Evolutionary conservation across 1,140 invertebrate genomes (phyloP).

Genomic region (Drosophila pachea): DNA sequence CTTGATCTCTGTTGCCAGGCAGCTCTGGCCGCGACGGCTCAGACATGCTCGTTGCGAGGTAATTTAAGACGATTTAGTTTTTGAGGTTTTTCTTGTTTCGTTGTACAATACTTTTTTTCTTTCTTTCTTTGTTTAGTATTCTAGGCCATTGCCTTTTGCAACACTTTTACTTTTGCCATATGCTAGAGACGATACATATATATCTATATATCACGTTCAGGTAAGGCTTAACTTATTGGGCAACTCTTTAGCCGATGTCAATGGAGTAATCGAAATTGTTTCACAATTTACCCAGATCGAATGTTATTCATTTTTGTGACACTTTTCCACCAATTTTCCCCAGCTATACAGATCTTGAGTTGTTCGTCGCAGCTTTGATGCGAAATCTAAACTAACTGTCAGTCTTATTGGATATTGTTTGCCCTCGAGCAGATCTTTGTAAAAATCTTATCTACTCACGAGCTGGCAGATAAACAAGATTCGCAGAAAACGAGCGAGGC

Average conservation of each 20-base stretch:
- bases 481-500: not conserved
- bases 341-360: not conserved
- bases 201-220: not conserved
- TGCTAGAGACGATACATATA: constrained; percentile 2
- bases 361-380: constrained; percentile 12
- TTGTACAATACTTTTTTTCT: too few relatives aligned
- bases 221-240: too few relatives aligned
- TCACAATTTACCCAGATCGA: constrained; percentile 23
- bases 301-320: constrained; percentile 5
- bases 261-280: not conserved
- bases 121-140: constrained; percentile 36
- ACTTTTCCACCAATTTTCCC: not conserved
- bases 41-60: constrained; percentile 23
- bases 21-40: not conserved
- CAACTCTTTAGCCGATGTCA: too few relatives aligned
- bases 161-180: constrained; percentile 62
- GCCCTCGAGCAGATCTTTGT: constrained; percentile 3
- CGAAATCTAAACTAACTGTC: constrained; percentile 31
- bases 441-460: constrained; percentile 35
- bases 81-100: not conserved
- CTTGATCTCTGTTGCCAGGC: constrained; percentile 33
- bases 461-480: not conserved
- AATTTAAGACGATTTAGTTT: constrained; percentile 54
- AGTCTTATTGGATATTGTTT: constrained; percentile 10
- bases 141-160: constrained; percentile 63